Conservation (phyloP, 53 echinoderm and acorn worm species). For the Hippasteria phrygiana region DNA sequence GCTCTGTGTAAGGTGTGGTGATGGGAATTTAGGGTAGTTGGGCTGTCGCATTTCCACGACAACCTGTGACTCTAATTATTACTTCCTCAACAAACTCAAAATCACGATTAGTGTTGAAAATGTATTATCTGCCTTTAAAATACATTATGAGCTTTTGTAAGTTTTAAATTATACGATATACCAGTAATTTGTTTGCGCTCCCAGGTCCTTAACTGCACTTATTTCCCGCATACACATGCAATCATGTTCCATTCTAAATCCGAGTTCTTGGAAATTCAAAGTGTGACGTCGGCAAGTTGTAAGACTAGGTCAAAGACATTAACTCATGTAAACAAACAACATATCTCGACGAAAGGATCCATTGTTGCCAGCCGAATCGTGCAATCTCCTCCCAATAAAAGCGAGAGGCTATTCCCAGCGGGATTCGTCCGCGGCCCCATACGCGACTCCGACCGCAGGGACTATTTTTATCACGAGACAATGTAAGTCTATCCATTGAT, state of each 20-base stretch:
- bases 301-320: constrained; percentile 37
- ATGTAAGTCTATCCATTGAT: constrained; percentile 66
- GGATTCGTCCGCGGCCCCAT: constrained; percentile 46
- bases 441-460: constrained; percentile 42
- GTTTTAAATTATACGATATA: too few species aligned
- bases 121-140: too few species aligned
- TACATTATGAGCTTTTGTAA: too few species aligned
- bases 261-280: neutral
- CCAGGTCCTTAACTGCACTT: too few species aligned
- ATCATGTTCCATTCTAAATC: neutral
- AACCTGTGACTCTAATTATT: too few species aligned
- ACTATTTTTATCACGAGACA: constrained; percentile 66
- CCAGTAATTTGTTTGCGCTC: too few species aligned
- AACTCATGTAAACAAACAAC: constrained; percentile 50
- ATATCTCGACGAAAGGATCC: constrained; percentile 44
- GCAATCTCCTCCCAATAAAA: constrained; percentile 42
- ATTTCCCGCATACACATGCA: neutral
- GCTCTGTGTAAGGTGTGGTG: too few species aligned
- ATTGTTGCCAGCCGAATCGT: constrained; percentile 40
- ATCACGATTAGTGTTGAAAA: too few species aligned
- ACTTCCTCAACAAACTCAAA: too few species aligned
- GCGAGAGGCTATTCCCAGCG: constrained; percentile 39
- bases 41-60: too few species aligned
- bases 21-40: too few species aligned
- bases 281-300: constrained; percentile 29